These are phyloP conservation scores for Rugalucina vietnamica DNA, from an alignment of 2,888 invertebrate species.

Conservation along the genomic window DNA sequence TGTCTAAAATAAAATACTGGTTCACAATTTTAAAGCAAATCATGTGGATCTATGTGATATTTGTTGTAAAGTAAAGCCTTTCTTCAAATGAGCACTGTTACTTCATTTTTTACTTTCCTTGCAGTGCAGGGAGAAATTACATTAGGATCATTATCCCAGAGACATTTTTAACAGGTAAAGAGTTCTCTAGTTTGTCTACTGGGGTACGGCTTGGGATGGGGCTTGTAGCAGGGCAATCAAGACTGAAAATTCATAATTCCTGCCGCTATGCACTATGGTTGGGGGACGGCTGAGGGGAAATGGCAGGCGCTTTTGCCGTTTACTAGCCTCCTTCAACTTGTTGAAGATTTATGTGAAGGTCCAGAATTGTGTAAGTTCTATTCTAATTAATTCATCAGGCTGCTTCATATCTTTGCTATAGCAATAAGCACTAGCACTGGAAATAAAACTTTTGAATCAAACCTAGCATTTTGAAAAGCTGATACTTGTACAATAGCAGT, in stretches of 20 bases:
- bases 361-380: background rate
- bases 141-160: no score
- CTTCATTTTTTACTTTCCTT: background rate
- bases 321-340: background rate
- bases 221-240: no score
- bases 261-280: no score
- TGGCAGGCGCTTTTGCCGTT: background rate
- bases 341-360: background rate
- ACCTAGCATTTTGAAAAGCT: background rate
- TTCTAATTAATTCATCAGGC: background rate
- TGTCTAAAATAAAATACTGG: background rate
- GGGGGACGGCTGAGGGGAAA: no score
- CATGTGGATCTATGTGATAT: background rate
- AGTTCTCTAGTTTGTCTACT: no score
- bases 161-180: no score
- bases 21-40: background rate
- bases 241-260: no score
- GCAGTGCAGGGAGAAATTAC: no score
- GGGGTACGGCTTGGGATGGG: no score
- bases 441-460: background rate
- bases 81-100: background rate
- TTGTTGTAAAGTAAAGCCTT: background rate
- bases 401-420: background rate
- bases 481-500: background rate
- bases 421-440: background rate